Conservation (phyloP, 2,888 invertebrate genomes). For the Amphipyra tragopoginis region DNA sequence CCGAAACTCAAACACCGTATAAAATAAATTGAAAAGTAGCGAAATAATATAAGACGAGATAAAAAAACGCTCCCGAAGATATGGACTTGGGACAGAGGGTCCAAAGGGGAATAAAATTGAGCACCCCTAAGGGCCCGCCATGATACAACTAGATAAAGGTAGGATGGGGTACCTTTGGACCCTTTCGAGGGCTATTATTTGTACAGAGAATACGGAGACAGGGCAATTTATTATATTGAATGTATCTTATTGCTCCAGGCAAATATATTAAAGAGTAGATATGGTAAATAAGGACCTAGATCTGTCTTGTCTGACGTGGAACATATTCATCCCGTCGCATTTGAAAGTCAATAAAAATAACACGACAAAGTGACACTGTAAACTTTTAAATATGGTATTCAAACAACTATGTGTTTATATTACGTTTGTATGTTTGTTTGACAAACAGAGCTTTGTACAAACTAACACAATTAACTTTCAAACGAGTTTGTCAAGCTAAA, state of each 20-base stretch:
- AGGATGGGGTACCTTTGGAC: conserved; percentile 41
- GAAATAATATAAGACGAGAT: conserved; percentile 61
- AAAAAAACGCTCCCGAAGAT: conserved; percentile 57
- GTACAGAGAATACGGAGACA: conserved; percentile 37
- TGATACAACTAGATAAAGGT: conserved; percentile 62
- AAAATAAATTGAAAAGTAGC: conserved; percentile 41
- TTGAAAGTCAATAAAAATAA: background rate
- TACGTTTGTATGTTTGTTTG: too few relatives aligned
- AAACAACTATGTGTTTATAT: too few relatives aligned
- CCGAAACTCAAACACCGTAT: conserved; percentile 5
- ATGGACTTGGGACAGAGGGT: conserved; percentile 43
- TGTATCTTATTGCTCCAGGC: conserved; percentile 43
- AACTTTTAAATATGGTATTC: too few relatives aligned
- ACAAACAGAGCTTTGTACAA: too few relatives aligned
- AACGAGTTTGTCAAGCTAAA: too few relatives aligned
- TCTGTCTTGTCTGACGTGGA: conserved; percentile 13
- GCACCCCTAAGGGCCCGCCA: conserved; percentile 56
- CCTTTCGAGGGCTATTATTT: conserved; percentile 45
- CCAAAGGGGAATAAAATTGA: conserved; percentile 69
- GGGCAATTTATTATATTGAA: conserved; percentile 54
- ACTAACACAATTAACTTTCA: too few relatives aligned
- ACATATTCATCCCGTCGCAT: background rate
- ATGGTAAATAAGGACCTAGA: conserved; percentile 26
- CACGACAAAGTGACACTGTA: too few relatives aligned
- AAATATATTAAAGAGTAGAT: conserved; percentile 25